A percentile compares a stretch with the other conserved stretches of the same genome.
phyloP scores from a whole-genome alignment of 2,888 invertebrate species.

The Chymomyza amoena region DNA sequence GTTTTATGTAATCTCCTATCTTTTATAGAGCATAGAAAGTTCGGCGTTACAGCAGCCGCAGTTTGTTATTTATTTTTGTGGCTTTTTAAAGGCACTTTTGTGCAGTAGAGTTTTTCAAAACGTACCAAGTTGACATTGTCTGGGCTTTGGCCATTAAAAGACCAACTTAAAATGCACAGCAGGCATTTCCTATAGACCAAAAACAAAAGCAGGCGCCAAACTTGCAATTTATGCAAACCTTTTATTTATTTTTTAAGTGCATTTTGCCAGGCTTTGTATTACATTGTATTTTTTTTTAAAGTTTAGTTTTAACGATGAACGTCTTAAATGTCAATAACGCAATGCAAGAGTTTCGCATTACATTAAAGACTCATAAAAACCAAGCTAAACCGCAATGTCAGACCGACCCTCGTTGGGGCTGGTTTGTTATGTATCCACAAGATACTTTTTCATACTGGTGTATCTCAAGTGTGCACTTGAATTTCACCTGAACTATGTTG shows the following conservation, averaged over 20 bases:
- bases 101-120: neutral
- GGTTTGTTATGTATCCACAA: neutral
- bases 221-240: neutral
- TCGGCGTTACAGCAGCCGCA: too few species aligned
- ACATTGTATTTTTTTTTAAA: neutral
- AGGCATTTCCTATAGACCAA: neutral
- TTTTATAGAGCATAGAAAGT: neutral
- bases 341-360: neutral
- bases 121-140: neutral
- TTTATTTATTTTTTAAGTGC: neutral
- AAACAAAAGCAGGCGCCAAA: neutral
- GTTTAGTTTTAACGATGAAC: neutral
- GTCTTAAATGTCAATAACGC: neutral
- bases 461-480: constrained; percentile 14
- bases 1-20: neutral
- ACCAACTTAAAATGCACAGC: neutral
- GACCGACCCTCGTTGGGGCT: neutral
- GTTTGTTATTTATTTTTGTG: neutral
- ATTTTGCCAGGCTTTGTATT: neutral
- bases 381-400: neutral
- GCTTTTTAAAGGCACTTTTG: neutral
- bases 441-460: neutral
- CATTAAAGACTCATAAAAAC: neutral
- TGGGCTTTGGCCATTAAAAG: neutral
- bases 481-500: constrained; percentile 3